Conservation (phyloP, 2,797 vertebrate genomes). For the Ctenosaura bakeri region DNA sequence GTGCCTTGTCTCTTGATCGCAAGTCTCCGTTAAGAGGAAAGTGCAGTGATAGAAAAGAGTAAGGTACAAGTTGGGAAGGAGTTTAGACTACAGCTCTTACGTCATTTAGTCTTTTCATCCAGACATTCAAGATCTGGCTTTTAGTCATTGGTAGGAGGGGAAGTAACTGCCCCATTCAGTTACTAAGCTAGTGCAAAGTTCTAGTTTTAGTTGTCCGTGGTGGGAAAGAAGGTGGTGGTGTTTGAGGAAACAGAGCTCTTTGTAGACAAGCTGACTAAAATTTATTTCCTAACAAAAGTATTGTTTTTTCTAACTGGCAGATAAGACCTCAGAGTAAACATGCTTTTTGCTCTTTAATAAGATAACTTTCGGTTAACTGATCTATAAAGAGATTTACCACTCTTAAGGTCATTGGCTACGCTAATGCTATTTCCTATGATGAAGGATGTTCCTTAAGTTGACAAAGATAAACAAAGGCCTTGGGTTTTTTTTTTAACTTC, state of each 20-base stretch:
- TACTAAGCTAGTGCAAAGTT: neutral
- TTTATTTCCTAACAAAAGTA: neutral
- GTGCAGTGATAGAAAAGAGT: no score
- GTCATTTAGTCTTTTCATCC: neutral
- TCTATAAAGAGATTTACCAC: neutral
- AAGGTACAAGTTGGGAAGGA: constrained; percentile 43
- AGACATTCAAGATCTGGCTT: neutral
- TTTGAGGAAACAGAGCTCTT: neutral
- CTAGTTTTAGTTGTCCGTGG: neutral
- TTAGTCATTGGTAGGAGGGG: no score
- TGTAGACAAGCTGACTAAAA: neutral
- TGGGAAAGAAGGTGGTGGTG: neutral
- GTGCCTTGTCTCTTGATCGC: neutral
- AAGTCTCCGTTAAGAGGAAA: constrained; percentile 8
- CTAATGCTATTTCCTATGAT: neutral
- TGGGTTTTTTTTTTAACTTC: no score
- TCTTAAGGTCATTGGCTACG: neutral
- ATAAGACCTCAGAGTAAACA: neutral
- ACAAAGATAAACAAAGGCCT: no score
- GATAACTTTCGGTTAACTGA: no score
- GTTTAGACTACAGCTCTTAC: neutral
- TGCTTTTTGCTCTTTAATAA: neutral
- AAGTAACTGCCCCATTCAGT: neutral
- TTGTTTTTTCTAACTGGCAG: neutral
- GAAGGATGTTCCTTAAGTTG: neutral